Base-by-base conservation (phyloP, 1,140 invertebrate species). In the Fopius arisanus region DNA sequence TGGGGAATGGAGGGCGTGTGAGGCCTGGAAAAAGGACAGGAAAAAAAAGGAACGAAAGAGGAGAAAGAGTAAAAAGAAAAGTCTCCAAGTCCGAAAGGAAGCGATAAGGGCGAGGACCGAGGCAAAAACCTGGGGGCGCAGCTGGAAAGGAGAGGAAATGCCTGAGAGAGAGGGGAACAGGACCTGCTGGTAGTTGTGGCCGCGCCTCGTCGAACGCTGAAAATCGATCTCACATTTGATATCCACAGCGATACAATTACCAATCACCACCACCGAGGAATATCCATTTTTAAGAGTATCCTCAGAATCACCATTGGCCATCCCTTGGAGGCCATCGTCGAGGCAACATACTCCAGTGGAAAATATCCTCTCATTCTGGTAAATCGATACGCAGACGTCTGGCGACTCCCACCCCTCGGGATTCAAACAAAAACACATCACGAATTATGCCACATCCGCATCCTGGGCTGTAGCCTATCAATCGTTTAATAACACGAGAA, bases 211-310 rank as follows among this genome's bases (percentile, higher is more conserved):
- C 70, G 70, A 72, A 72, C 59, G 37, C 59, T 65, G 70, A 72
- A 72, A 72, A 72, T 72, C 70, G 70, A 72, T 72, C 70, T 72
- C 48, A 72, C 70, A 37, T 72, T n/a, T 72, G 70, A 72, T 72
- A 72, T 72, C 70, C 66, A 72, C 63, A 72, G 19, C 59, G 70
- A 72, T 72, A 72, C 70, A 66, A n/a, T 72, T 72, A 66, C 70
- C 62, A 65, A 29, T 31, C 29, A 33, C 28, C 26, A 31, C 28
- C 43, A n/a, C n/a, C n/a, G n/a, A n/a, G n/a, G n/a, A n/a, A n/a
- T n/a, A n/a, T n/a, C n/a, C n/a, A n/a, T n/a, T n/a, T n/a, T n/a
- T n/a, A n/a, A n/a, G n/a, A n/a, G n/a, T n/a, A n/a, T n/a, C n/a
- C n/a, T n/a, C n/a, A n/a, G n/a, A n/a, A n/a, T n/a, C n/a, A n/a